Base-by-base conservation (phyloP, 1,140 invertebrate species). In the Frieseomelitta varia region DNA sequence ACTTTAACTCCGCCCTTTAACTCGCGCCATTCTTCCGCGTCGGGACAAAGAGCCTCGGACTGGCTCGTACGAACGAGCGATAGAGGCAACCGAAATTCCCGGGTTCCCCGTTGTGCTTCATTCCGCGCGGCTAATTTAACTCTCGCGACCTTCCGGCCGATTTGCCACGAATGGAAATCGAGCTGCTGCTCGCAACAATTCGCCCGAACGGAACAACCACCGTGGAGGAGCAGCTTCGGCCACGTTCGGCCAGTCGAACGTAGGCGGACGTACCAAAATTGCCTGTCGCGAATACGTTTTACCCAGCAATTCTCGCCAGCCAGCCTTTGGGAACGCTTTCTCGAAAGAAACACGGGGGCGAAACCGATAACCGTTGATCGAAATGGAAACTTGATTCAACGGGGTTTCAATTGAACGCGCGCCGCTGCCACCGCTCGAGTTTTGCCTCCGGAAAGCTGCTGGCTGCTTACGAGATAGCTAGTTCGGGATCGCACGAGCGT, bases 61-160 rank as follows among this genome's bases (percentile, higher is more conserved):
- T 47, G 39, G 39, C 8, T 30, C 15, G 17, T 68, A 68, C 21
- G 11, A 24, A 39, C 53, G 63, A 30, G 30, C 58, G 81, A 80
- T 17, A 51, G 47, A 67, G 34, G 69, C 6, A 27, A 17, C 30
- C 84, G 76, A 86, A 39, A 87, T 88, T 84, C 79, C 81, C 78
- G 17, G 65, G 47, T 53, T 71, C 30, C 27, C 75, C 69, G 75
- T 68, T 78, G 56, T 77, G 73, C 51, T 80, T 81, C 87, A 77
- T 89, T 81, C 81, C 68, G 72, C 76, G 75, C 78, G 87, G 88
- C 85, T 89, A 89, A 89, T 89, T 89, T 89, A 88, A 88, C 80
- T 84, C 73, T 79, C 76, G 68, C 88, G 67, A 88, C 73, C 87
- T 89, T 89, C 88, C 88, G 68, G 69, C 75, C 87, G 87, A 89